Percentiles rank a stretch among this genome's conserved stretches.
These are phyloP conservation scores for Dysidea cf. avara DNA, from an alignment of 37 sponge, comb jelly and placozoan species.

Conservation along the genomic window DNA sequence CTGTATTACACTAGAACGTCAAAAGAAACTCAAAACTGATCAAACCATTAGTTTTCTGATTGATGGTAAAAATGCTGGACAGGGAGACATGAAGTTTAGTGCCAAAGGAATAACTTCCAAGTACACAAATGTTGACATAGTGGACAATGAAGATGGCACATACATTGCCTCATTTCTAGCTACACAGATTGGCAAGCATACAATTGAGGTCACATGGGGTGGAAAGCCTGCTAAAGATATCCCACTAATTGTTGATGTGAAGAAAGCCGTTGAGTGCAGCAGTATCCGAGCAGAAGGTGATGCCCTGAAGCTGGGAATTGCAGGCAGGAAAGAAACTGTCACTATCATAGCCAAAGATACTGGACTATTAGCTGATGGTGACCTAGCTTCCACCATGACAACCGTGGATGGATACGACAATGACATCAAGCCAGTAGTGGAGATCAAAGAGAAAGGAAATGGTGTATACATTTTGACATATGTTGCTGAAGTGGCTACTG, in stretches of 20 bases:
- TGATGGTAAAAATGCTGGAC: no score
- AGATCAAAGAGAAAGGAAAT: slow-evolving; percentile 75
- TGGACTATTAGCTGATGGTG: slow-evolving; percentile 57
- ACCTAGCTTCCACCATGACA: slow-evolving; percentile 59
- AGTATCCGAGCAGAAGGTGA: slow-evolving; percentile 73
- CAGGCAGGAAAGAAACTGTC: slow-evolving; percentile 51
- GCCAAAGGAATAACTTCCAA: no score
- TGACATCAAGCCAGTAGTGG: slow-evolving; percentile 10
- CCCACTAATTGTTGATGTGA: slow-evolving; percentile 53
- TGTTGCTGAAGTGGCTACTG: slow-evolving; percentile 56
- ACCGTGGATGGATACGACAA: slow-evolving; percentile 44
- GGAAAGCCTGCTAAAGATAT: slow-evolving; percentile 41
- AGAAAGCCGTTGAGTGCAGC: slow-evolving; percentile 16
- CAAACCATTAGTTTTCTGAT: no score
- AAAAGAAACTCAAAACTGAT: no score
- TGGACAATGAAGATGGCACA: background rate
- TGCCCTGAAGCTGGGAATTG: slow-evolving; percentile 74
- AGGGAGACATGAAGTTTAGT: no score
- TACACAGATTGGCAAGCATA: no score
- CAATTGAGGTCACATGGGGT: slow-evolving; percentile 54
- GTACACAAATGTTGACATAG: slow-evolving; percentile 16
- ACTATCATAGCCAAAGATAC: slow-evolving; percentile 64
- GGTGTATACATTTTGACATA: slow-evolving; percentile 74
- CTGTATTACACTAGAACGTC: no score
- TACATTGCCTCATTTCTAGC: no score